These are phyloP conservation scores for Entelurus aequoreus DNA, from an alignment of 2,113 vertebrate species.

Conservation along the genomic window DNA sequence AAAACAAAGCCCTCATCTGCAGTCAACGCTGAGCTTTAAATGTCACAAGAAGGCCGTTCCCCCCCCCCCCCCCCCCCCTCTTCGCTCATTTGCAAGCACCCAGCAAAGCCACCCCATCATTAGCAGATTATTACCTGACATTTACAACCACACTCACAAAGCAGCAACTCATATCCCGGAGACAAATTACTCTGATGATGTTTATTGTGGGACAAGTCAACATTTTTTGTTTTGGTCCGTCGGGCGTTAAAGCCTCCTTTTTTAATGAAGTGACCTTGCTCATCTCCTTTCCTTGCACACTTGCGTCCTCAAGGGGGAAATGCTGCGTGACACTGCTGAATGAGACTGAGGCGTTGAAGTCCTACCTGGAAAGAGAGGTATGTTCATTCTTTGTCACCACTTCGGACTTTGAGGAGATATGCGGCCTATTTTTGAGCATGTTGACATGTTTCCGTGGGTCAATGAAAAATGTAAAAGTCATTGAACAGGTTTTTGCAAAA, in stretches of 20 bases:
- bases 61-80: not conserved
- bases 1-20: not conserved
- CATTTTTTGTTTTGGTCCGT: not conserved
- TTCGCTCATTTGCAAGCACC: constrained; percentile 17
- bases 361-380: constrained; percentile 96
- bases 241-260: not conserved
- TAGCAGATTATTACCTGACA: constrained; percentile 43
- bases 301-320: constrained; percentile 79
- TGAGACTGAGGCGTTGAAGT: constrained; percentile 93
- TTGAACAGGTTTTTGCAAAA: too few relatives aligned
- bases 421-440: too few relatives aligned
- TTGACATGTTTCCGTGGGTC: too few relatives aligned
- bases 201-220: not conserved
- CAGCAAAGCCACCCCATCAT: constrained; percentile 28
- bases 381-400: constrained; percentile 21
- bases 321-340: constrained; percentile 97
- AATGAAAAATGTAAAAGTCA: too few relatives aligned
- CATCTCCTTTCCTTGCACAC: not conserved
- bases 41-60: constrained; percentile 26
- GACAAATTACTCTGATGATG: too few relatives aligned
- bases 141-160: constrained; percentile 25
- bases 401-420: too few relatives aligned
- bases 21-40: constrained; percentile 11
- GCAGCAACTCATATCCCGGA: constrained; percentile 20
- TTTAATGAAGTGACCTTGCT: not conserved